Percentiles rank a stretch among this genome's conserved stretches.
phyloP scores from a whole-genome alignment of 2,113 vertebrate genomes.

The Merops nubicus region DNA sequence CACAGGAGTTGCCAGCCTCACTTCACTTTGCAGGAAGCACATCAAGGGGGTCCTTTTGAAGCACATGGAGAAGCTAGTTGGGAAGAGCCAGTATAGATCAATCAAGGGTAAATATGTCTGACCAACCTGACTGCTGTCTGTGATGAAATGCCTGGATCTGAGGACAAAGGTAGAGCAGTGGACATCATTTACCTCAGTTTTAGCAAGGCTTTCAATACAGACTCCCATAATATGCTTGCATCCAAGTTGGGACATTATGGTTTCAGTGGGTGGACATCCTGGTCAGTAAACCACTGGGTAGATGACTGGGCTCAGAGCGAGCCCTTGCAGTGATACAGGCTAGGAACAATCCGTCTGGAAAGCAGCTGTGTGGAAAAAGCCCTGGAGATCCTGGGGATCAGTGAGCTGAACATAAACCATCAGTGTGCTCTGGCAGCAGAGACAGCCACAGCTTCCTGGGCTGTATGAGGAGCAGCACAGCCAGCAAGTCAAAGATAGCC shows the following conservation, averaged over 20 bases:
- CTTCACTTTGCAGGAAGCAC: rapidly evolving
- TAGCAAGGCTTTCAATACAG: background rate
- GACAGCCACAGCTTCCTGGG: background rate
- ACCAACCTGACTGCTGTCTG: background rate
- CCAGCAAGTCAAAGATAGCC: background rate
- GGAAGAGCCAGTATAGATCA: background rate
- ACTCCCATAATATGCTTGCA: background rate
- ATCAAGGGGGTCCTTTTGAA: background rate
- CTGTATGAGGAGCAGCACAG: background rate
- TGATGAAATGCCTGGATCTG: background rate
- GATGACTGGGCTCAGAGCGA: background rate
- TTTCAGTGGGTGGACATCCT: background rate
- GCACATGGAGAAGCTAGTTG: background rate
- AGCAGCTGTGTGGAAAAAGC: background rate
- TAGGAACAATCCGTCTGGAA: background rate
- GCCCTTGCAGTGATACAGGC: background rate
- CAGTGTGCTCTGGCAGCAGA: background rate
- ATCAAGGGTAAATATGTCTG: background rate
- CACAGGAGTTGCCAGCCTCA: background rate
- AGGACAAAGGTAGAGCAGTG: background rate
- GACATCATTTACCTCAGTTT: background rate
- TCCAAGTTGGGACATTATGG: background rate
- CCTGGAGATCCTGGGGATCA: background rate
- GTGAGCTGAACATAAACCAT: background rate
- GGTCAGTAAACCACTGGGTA: background rate